A percentile compares a stretch with the other conserved stretches of the same genome.
Evolutionary conservation across 2,113 vertebrate genomes (phyloP).

Genomic region (Sminthopsis crassicaudata): DNA sequence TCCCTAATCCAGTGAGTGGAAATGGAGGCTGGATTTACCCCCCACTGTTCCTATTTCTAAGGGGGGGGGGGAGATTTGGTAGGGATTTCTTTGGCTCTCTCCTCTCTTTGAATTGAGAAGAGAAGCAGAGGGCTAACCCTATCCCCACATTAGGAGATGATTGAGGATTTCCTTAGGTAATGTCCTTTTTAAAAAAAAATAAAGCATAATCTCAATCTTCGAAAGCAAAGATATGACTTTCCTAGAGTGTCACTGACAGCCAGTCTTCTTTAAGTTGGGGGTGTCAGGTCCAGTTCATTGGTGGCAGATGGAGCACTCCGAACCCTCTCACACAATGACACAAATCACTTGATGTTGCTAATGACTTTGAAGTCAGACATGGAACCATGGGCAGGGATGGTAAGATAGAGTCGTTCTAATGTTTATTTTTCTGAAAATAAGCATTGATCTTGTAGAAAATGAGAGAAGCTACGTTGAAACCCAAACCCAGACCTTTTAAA

Average conservation of each 20-base stretch:
- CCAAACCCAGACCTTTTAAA: neutral
- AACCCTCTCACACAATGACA: slow-evolving; percentile 55
- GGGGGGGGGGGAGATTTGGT: slow-evolving; percentile 81
- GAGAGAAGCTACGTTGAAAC: neutral
- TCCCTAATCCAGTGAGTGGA: slow-evolving; percentile 86
- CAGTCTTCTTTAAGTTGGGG: slow-evolving; percentile 66
- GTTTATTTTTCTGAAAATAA: slow-evolving; percentile 30
- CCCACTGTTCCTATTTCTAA: slow-evolving; percentile 84
- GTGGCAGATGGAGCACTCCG: slow-evolving; percentile 11
- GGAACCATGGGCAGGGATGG: neutral
- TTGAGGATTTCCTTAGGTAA: slow-evolving; percentile 74
- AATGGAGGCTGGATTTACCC: slow-evolving; percentile 85
- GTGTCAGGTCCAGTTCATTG: slow-evolving; percentile 49
- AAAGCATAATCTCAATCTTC: slow-evolving; percentile 67
- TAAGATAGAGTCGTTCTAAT: neutral
- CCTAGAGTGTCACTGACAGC: slow-evolving; percentile 60
- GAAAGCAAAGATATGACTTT: slow-evolving; percentile 79
- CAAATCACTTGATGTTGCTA: slow-evolving; percentile 7
- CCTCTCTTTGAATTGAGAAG: slow-evolving; percentile 81
- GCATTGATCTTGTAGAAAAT: neutral
- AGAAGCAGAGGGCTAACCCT: slow-evolving; percentile 78
- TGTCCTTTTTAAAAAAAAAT: slow-evolving; percentile 82
- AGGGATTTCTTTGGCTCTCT: slow-evolving; percentile 84
- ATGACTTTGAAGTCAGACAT: slow-evolving; percentile 31
- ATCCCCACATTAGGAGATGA: slow-evolving; percentile 77